Evolutionary conservation across 2,888 invertebrate genomes (phyloP), one percentile per base, ranked within the genome.

Genomic region (Sarcophaga rosellei): DNA sequence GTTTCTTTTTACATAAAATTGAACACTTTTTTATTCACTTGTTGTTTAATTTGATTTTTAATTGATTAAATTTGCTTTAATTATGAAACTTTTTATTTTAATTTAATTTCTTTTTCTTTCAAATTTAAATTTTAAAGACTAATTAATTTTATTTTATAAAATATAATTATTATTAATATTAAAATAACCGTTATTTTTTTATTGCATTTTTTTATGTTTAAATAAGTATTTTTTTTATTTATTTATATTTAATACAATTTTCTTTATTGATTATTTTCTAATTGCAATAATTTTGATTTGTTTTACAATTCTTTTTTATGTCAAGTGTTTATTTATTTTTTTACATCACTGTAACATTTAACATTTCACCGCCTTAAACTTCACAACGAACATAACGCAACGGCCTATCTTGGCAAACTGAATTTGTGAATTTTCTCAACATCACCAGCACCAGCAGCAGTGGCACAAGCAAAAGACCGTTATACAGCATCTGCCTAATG

Each of bases 341-440:
- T 65, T 35, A 21, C 12, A 45, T 35, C 72, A 82, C 47, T 77
- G 77, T 61, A 44, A 44, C 44, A 69, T 66, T 59, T 59, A 4
- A 76, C 10, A 59, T 79, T 82, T 74, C 6, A 78, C 80, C 77
- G 75, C 47, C 76, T 61, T 45, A 74, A 15, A 72, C 57, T 68
- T 74, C 20, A 10, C 21, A 63, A 80, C 62, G 85, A 84, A 63
- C 79, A 79, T 66, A 85, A 79, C 87, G 70, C 86, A 76, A 73
- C 88, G 74, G 74, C 79, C 73, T 78, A 80, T 88, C 76, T 81
- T 85, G 91, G 90, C 89, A 90, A 91, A 91, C 92, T 91, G 90
- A 91, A 87, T 88, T 89, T 90, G 90, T 87, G 88, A 91, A 90
- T 91, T 91, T 91, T 91, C 88, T 89, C 90, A 91, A 89, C 90